A percentile compares a stretch with the other conserved stretches of the same genome.
phyloP scores from a whole-genome alignment of 2,113 vertebrate genomes.

The Trichomycterus rosablanca region DNA sequence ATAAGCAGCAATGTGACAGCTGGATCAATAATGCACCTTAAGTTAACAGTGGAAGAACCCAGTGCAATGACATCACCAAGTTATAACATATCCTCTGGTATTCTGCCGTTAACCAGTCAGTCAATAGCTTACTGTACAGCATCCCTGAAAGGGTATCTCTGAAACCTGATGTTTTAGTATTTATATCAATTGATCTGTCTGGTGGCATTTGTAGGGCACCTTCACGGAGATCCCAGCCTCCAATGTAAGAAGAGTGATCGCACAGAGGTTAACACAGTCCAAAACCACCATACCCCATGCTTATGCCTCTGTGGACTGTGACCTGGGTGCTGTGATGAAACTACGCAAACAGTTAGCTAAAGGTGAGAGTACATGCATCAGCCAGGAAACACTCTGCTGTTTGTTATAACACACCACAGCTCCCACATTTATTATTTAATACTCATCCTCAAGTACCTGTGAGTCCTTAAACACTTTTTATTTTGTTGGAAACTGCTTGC shows the following conservation, averaged over 20 bases:
- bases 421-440: too few relatives aligned
- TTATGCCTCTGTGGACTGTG: constrained; percentile 85
- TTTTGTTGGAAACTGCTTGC: too few relatives aligned
- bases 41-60: too few relatives aligned
- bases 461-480: too few relatives aligned
- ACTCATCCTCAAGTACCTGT: too few relatives aligned
- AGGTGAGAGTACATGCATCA: constrained; percentile 62
- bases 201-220: constrained; percentile 67
- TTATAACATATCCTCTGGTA: too few relatives aligned
- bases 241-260: constrained; percentile 86
- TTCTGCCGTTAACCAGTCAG: too few relatives aligned
- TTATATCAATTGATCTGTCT: not conserved
- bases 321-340: constrained; percentile 80
- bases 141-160: constrained; percentile 1
- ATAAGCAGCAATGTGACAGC: too few relatives aligned
- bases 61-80: too few relatives aligned
- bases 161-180: not conserved
- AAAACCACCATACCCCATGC: constrained; percentile 91
- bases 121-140: not conserved
- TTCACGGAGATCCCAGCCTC: constrained; percentile 90
- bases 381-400: too few relatives aligned
- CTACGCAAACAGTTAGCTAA: constrained; percentile 78
- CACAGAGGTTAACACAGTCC: constrained; percentile 87
- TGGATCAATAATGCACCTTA: too few relatives aligned
- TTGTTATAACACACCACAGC: too few relatives aligned